These are phyloP conservation scores for Dromius quadrimaculatus DNA, from an alignment of 2,888 invertebrate genomes.

Conservation along the genomic window DNA sequence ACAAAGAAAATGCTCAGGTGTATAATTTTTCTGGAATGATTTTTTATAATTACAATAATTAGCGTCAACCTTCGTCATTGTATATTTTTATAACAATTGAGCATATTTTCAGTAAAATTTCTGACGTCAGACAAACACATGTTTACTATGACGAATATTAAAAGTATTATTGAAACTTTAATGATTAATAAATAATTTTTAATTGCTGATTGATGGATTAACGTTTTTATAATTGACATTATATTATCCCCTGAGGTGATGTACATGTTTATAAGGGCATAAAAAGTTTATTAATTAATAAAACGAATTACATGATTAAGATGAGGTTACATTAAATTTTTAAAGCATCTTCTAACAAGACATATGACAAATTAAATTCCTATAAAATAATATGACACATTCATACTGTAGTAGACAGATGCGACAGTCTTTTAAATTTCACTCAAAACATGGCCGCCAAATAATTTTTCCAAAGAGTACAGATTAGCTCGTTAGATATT, in stretches of 20 bases:
- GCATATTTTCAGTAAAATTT: conserved; percentile 19
- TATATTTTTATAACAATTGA: conserved; percentile 28
- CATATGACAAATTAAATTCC: conserved; percentile 19
- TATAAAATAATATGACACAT: conserved; percentile 20
- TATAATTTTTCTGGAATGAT: conserved; percentile 27
- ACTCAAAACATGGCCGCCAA: too few species aligned
- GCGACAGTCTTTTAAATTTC: not conserved
- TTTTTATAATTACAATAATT: conserved; percentile 30
- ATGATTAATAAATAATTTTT: conserved; percentile 34
- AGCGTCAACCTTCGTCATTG: conserved; percentile 1
- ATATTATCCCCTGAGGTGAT: conserved; percentile 1
- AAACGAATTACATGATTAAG: conserved; percentile 25
- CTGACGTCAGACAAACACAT: conserved; percentile 21
- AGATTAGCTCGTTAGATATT: conserved; percentile 20
- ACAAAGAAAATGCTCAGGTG: conserved; percentile 30
- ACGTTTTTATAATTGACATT: conserved; percentile 34
- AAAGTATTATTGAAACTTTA: conserved; percentile 22
- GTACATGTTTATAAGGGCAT: conserved; percentile 26
- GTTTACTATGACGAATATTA: conserved; percentile 25
- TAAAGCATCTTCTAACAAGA: not conserved
- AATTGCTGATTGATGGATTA: conserved; percentile 13
- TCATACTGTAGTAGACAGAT: not conserved
- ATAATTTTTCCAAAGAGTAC: too few species aligned
- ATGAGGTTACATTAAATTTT: not conserved
- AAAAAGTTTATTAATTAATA: conserved; percentile 37